Base-by-base conservation (phyloP, 2,888 invertebrate genomes). In the Himalopsyche japonica region DNA sequence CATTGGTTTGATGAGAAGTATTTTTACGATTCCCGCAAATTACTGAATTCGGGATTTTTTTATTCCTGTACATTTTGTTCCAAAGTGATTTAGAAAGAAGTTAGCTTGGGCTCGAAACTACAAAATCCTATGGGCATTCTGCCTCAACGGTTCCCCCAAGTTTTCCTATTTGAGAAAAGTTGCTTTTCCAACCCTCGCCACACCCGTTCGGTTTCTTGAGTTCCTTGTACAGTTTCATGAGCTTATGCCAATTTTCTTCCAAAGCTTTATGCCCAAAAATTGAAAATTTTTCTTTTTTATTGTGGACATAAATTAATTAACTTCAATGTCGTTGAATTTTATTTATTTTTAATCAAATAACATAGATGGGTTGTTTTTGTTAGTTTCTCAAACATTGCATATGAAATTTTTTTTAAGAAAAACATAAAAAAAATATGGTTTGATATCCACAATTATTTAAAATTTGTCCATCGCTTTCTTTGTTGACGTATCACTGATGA, bases 41-140 rank as follows among this genome's bases (percentile, higher is more conserved):
- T 70, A 70, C 70, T 70, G 70, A 70, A 70, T 70, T 70, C 70
- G 70, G 27, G 27, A 70, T 70, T 70, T 43, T n/a, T 70, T 70
- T 70, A 70, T 70, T 70, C 30, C 27, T 70, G 70, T 70, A 83
- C 80, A 76, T 83, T 83, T 83, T 80, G 80, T 80, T 83, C 37
- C 83, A 80, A 83, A 83, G 83, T 83, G 80, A 83, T 83, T 83
- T 83, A 76, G 80, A 76, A 77, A 37, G 80, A 83, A 83, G 83
- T 83, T 83, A 80, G 76, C 80, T 64, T 49, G 34, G 70, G 83
- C 80, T 80, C 80, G 80, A 48, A 76, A 34, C 80, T 49, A 49
- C 64, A 77, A 83, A 83, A 83, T 83, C 83, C 83, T 80, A 80
- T 83, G 83, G 83, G 83, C 43, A 70, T 83, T 83, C 83, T 83